Conservation (phyloP, 2,113 vertebrate species). For the Turdus rufiventris region DNA sequence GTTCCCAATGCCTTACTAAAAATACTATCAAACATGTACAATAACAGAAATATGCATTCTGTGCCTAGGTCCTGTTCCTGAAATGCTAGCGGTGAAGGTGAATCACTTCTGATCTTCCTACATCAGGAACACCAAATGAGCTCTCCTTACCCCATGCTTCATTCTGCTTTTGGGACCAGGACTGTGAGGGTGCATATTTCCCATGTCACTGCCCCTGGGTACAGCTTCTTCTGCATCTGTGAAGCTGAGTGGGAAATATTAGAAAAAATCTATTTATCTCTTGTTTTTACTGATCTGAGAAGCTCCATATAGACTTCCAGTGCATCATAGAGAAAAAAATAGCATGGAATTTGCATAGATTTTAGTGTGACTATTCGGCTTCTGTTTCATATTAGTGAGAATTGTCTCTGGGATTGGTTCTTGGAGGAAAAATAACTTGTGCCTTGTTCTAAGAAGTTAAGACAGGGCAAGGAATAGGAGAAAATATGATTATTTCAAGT, state of each 20-base stretch:
- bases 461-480: neutral
- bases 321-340: neutral
- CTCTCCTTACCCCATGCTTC: neutral
- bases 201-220: neutral
- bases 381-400: neutral
- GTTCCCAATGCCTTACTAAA: neutral
- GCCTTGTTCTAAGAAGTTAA: neutral
- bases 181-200: neutral
- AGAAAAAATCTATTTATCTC: neutral
- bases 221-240: neutral
- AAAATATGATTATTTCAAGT: neutral
- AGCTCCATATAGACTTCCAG: neutral
- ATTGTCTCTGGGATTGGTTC: neutral
- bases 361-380: neutral
- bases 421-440: neutral
- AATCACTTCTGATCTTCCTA: neutral
- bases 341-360: neutral
- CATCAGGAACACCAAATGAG: neutral
- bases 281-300: neutral
- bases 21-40: neutral
- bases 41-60: neutral
- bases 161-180: neutral
- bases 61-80: neutral
- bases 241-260: neutral
- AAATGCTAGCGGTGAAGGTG: rapidly evolving